These are phyloP conservation scores for Syngnathoides biaculeatus DNA, from an alignment of 2,113 vertebrate species.

Conservation along the genomic window DNA sequence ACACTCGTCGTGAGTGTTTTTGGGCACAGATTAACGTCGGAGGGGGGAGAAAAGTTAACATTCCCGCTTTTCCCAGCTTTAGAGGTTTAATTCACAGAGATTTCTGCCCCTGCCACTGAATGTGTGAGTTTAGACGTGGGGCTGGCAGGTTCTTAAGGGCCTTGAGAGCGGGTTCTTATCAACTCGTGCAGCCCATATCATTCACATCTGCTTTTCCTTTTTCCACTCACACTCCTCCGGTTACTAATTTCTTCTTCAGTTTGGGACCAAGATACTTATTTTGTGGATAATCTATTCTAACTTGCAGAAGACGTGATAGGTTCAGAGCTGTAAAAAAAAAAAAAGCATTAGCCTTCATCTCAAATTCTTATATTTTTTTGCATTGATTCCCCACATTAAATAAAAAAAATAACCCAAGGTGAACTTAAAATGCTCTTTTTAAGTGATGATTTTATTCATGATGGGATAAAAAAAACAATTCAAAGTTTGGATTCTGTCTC, in stretches of 20 bases:
- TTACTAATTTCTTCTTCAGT: slow-evolving; percentile 8
- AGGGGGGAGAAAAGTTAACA: slow-evolving; percentile 20
- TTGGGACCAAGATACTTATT: neutral
- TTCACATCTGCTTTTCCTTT: slow-evolving; percentile 12
- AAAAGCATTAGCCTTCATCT: too few relatives aligned
- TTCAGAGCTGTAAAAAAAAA: too few relatives aligned
- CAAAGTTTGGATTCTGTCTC: too few relatives aligned
- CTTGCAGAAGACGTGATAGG: too few relatives aligned
- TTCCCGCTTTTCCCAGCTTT: slow-evolving; percentile 27
- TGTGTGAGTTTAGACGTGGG: slow-evolving; percentile 44
- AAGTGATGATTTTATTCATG: too few relatives aligned
- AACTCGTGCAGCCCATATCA: slow-evolving; percentile 24
- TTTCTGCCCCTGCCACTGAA: slow-evolving; percentile 45
- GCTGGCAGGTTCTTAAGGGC: slow-evolving; percentile 47
- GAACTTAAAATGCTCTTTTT: too few relatives aligned
- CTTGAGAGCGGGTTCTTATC: slow-evolving; percentile 44
- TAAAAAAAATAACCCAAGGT: too few relatives aligned
- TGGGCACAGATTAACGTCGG: slow-evolving; percentile 20
- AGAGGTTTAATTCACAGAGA: slow-evolving; percentile 48
- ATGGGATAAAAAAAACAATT: too few relatives aligned
- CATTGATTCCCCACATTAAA: too few relatives aligned
- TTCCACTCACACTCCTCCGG: neutral
- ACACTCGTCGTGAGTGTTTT: slow-evolving; percentile 4
- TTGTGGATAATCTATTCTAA: too few relatives aligned
- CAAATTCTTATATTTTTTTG: too few relatives aligned